Percentiles rank a stretch among this genome's conserved stretches.
Evolutionary conservation across 1,140 invertebrate species (phyloP).

Genomic region (Leptinotarsa texana): DNA sequence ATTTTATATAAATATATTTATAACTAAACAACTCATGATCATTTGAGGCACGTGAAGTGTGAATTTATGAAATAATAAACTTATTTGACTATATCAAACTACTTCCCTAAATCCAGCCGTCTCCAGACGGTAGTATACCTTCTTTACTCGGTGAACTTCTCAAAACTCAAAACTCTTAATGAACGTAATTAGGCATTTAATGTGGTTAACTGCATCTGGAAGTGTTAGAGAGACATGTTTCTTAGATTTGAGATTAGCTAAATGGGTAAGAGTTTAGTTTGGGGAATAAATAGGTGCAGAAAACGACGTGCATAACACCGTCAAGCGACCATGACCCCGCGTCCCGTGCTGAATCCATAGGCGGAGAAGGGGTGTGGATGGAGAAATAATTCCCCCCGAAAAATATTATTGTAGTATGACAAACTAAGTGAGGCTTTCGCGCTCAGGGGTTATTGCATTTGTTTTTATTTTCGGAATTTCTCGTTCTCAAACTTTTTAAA

Average conservation of each 20-base stretch:
- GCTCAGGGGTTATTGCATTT: too few species aligned
- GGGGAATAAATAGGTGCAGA: constrained; percentile 27
- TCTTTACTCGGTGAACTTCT: constrained; percentile 17
- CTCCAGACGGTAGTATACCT: constrained; percentile 20
- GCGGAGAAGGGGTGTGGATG: background rate
- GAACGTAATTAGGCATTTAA: constrained; percentile 25
- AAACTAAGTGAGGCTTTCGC: too few species aligned
- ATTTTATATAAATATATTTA: too few species aligned
- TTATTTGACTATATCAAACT: too few species aligned
- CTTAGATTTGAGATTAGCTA: constrained; percentile 25
- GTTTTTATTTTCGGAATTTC: too few species aligned
- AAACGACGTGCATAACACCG: constrained; percentile 23
- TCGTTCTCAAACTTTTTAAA: too few species aligned
- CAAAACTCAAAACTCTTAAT: constrained; percentile 25
- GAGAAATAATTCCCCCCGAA: background rate
- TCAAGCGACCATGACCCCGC: constrained; percentile 20
- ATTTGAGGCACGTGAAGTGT: too few species aligned
- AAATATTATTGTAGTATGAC: too few species aligned
- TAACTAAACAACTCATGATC: too few species aligned
- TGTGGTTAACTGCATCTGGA: constrained; percentile 24
- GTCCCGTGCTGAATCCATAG: background rate
- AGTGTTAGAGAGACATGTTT: constrained; percentile 28
- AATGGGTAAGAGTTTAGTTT: constrained; percentile 29
- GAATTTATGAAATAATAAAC: too few species aligned
- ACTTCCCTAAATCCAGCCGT: constrained; percentile 4